A percentile compares a stretch with the other conserved stretches of the same genome.
phyloP scores from a whole-genome alignment of 2,888 invertebrate genomes.

The Drosophila algonquin region DNA sequence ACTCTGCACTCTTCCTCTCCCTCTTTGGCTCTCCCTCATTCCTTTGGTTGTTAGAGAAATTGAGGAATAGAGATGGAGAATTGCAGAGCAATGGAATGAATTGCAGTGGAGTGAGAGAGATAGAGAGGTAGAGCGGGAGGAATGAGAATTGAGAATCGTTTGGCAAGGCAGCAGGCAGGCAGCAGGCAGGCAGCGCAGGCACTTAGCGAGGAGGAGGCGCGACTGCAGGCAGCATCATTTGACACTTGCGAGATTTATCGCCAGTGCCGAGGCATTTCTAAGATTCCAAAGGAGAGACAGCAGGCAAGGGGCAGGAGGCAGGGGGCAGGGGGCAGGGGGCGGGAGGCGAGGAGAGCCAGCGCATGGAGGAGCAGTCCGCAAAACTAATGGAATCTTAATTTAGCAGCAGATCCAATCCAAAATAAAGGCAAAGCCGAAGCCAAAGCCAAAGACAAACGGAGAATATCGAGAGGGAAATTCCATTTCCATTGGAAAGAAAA shows the following conservation, averaged over 20 bases:
- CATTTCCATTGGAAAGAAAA: constrained; percentile 67
- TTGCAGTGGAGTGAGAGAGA: constrained; percentile 8
- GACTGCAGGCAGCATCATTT: constrained; percentile 75
- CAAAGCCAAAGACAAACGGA: constrained; percentile 34
- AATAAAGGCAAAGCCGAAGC: constrained; percentile 62
- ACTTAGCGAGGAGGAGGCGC: constrained; percentile 62
- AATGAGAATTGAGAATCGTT: constrained; percentile 17
- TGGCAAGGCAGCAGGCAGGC: constrained; percentile 20
- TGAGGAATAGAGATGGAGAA: constrained; percentile 56
- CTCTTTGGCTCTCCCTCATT: constrained; percentile 56
- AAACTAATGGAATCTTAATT: constrained; percentile 84
- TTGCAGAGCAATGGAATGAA: constrained; percentile 43
- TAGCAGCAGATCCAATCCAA: constrained; percentile 71
- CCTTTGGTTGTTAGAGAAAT: constrained; percentile 63
- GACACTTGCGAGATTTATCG: constrained; percentile 84
- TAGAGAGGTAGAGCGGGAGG: constrained; percentile 1
- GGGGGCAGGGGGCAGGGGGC: neutral
- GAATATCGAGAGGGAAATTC: constrained; percentile 45
- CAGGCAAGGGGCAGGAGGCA: neutral
- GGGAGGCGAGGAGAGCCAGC: neutral
- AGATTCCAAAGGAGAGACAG: constrained; percentile 71
- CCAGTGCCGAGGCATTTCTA: constrained; percentile 81
- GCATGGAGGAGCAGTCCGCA: constrained; percentile 41
- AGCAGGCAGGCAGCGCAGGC: constrained; percentile 51
- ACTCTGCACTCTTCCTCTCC: neutral